These are phyloP conservation scores for Helicoverpa armigera DNA, from an alignment of 1,140 invertebrate genomes.

Conservation along the genomic window DNA sequence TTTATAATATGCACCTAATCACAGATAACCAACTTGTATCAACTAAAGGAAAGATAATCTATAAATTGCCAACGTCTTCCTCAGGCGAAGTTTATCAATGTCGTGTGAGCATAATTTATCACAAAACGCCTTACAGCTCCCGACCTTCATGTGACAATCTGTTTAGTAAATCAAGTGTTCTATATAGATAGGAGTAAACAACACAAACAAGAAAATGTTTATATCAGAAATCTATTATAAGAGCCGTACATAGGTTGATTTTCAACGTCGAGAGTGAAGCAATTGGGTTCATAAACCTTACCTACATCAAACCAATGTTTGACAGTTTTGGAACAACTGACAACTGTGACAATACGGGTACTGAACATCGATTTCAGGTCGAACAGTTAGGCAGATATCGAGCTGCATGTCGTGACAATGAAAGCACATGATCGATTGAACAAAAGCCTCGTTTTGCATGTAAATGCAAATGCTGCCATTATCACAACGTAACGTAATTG, in stretches of 20 bases:
- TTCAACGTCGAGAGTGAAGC: background rate
- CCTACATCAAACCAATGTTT: background rate
- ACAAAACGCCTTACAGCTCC: background rate
- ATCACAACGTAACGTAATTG: conserved; percentile 7
- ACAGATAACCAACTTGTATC: no score
- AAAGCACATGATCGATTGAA: background rate
- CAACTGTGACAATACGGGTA: background rate
- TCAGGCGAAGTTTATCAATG: no score
- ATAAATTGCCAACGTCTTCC: no score
- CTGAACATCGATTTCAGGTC: conserved; percentile 2
- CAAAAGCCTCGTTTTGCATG: conserved; percentile 17
- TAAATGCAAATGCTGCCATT: conserved; percentile 24
- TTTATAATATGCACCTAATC: no score
- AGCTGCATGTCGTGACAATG: background rate
- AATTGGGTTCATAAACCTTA: conserved; percentile 14
- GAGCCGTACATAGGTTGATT: background rate
- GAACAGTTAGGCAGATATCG: background rate
- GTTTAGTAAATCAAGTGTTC: conserved; percentile 12
- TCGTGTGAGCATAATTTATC: conserved; percentile 3
- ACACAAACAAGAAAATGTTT: background rate
- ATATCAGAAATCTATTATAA: background rate
- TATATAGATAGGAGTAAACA: conserved; percentile 15
- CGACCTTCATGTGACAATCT: conserved; percentile 1
- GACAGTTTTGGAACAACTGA: no score
- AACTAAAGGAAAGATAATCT: no score